phyloP scores from a whole-genome alignment of 2,113 vertebrate genomes.

The Scytalopus superciliaris region DNA sequence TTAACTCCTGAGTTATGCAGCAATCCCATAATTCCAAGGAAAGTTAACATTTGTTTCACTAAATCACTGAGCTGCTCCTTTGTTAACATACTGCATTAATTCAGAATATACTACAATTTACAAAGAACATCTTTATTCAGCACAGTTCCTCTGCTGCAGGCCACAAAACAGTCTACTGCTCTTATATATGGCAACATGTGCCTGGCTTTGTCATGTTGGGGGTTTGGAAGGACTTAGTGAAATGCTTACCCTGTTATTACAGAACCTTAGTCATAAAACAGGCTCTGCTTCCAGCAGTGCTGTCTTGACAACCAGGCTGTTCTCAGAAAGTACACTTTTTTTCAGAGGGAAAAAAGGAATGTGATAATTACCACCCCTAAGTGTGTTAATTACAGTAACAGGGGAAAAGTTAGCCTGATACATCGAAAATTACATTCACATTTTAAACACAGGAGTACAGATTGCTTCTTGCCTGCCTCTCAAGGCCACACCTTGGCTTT shows the following conservation, averaged over 20 bases:
- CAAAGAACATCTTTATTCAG: background rate
- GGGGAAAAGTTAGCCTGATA: background rate
- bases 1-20: rapidly evolving
- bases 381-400: background rate
- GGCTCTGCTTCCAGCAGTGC: background rate
- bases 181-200: rapidly evolving
- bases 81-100: background rate
- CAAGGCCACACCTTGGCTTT: background rate
- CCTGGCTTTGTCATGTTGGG: rapidly evolving
- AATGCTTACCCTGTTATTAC: rapidly evolving
- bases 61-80: background rate
- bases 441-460: background rate
- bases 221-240: rapidly evolving
- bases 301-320: background rate
- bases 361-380: background rate
- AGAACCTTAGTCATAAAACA: background rate
- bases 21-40: background rate
- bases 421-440: background rate
- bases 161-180: background rate
- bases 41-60: background rate
- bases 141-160: background rate
- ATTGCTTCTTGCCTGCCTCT: background rate
- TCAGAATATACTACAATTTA: background rate
- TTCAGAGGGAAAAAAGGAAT: background rate
- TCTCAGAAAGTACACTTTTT: background rate